phyloP scores from a whole-genome alignment of 2,888 invertebrate genomes.

The Willowsia nigromaculata region DNA sequence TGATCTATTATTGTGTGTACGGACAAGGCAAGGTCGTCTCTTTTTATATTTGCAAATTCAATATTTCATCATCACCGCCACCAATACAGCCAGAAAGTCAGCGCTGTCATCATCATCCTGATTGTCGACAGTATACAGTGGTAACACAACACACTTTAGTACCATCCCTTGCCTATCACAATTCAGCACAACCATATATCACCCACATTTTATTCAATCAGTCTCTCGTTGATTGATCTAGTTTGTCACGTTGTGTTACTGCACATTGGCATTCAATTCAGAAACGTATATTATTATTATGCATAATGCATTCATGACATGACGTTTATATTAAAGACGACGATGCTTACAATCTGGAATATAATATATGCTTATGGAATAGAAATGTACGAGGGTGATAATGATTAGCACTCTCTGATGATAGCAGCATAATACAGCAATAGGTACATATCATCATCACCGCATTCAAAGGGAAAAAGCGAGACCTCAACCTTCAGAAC shows the following conservation, averaged over 20 bases:
- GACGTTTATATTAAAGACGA: not conserved
- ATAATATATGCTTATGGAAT: not conserved
- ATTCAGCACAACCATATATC: constrained; percentile 12
- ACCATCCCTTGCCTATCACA: not conserved
- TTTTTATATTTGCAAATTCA: constrained; percentile 61
- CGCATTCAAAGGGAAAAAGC: not conserved
- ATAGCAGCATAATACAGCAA: not conserved
- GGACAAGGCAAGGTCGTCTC: constrained; percentile 67
- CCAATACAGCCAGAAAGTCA: constrained; percentile 14
- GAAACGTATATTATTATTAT: not conserved
- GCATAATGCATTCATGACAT: constrained; percentile 33
- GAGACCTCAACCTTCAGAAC: constrained; percentile 67
- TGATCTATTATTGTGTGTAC: constrained; percentile 45
- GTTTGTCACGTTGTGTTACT: constrained; percentile 41
- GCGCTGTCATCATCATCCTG: constrained; percentile 30
- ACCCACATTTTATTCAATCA: constrained; percentile 70
- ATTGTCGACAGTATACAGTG: constrained; percentile 1
- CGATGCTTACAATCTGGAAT: not conserved
- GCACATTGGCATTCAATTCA: constrained; percentile 40
- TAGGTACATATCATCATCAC: not conserved
- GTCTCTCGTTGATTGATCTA: constrained; percentile 60
- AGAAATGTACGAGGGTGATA: not conserved
- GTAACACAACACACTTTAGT: not conserved
- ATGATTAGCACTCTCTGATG: not conserved
- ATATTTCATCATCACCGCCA: constrained; percentile 58